Evolutionary conservation across 1,140 invertebrate genomes (phyloP).

Genomic region (Stenopsyche tienmushanensis): DNA sequence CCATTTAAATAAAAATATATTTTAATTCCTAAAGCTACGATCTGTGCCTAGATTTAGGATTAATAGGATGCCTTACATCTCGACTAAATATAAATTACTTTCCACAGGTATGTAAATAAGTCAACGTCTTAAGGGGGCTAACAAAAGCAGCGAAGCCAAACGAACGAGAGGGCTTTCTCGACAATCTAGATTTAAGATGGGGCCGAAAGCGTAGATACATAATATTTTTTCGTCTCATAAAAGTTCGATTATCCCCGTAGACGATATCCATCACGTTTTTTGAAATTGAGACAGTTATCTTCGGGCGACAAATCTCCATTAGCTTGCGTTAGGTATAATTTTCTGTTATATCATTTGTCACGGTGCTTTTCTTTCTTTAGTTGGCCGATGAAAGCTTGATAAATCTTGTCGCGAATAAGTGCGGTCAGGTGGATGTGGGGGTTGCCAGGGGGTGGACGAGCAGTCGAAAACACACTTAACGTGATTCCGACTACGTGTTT

Average conservation of each 20-base stretch:
- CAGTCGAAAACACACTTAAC: slow-evolving; percentile 24
- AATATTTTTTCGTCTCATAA: too few species aligned
- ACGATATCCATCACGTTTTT: neutral
- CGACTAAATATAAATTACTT: too few species aligned
- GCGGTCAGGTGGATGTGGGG: neutral
- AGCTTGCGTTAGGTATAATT: neutral
- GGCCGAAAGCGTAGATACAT: neutral
- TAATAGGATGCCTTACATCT: too few species aligned
- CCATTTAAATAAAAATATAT: too few species aligned
- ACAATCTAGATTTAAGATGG: neutral
- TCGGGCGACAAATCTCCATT: neutral
- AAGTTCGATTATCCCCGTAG: too few species aligned
- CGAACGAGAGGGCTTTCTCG: too few species aligned
- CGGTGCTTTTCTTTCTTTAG: neutral
- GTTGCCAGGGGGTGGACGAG: neutral
- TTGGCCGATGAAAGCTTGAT: neutral
- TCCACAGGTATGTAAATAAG: too few species aligned
- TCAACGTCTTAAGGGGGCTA: too few species aligned
- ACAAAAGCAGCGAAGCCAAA: too few species aligned
- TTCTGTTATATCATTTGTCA: neutral
- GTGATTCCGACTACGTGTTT: slow-evolving; percentile 20
- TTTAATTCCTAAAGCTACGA: too few species aligned
- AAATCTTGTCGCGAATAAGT: neutral
- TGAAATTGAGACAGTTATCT: neutral
- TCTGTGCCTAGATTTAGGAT: too few species aligned